phyloP scores from a whole-genome alignment of 2,113 vertebrate genomes.

The Mobula hypostoma region DNA sequence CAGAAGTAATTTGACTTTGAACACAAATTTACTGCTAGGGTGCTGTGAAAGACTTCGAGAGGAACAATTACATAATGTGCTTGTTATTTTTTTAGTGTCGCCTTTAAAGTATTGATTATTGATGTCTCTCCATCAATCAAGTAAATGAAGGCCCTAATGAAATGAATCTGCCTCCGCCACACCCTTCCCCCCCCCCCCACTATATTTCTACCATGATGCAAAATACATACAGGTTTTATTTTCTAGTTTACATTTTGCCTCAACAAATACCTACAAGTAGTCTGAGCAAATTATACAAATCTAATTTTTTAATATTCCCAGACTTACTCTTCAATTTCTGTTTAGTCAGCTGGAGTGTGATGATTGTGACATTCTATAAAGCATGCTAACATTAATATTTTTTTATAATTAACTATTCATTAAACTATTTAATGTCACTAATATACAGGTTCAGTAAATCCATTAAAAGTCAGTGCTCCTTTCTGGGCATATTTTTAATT shows the following conservation, averaged over 20 bases:
- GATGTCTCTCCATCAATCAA: constrained; percentile 29
- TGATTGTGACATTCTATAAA: neutral
- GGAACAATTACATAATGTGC: neutral
- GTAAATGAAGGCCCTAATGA: constrained; percentile 15
- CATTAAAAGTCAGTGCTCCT: neutral
- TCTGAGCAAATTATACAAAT: neutral
- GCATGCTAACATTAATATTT: neutral
- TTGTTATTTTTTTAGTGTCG: constrained; percentile 21
- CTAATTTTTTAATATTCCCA: neutral
- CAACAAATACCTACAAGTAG: neutral
- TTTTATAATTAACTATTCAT: neutral
- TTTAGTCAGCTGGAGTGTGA: neutral
- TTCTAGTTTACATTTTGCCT: neutral
- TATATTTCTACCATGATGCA: neutral
- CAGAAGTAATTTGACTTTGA: neutral
- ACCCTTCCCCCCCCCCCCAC: neutral
- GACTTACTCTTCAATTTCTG: neutral
- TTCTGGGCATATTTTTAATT: neutral
- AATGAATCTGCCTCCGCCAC: constrained; percentile 1
- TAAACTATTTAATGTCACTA: neutral
- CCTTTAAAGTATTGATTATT: constrained; percentile 26
- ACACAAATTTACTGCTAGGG: neutral
- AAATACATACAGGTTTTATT: neutral
- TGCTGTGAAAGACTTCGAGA: neutral
- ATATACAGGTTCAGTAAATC: neutral